phyloP scores from a whole-genome alignment of 2,797 vertebrate species.

The Sparus aurata region DNA sequence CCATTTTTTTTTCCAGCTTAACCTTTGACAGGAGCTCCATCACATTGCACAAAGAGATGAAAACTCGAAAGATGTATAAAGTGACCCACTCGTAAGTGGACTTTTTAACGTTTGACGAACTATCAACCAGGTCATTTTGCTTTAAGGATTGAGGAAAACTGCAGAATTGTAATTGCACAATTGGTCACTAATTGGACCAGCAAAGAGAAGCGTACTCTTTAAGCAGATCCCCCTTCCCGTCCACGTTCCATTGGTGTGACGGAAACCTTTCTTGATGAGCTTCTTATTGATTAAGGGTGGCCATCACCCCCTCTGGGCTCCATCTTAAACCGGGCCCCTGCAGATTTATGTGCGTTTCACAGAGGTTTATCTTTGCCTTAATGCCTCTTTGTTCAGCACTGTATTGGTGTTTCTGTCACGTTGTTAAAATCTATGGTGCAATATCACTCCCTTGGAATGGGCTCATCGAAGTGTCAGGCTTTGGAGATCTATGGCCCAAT shows the following conservation, averaged over 20 bases:
- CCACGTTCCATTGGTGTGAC: slow-evolving; percentile 59
- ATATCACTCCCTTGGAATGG: slow-evolving; percentile 83
- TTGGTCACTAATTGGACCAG: slow-evolving; percentile 34
- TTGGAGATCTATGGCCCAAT: slow-evolving; percentile 81
- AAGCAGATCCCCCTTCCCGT: slow-evolving; percentile 45
- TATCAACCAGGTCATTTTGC: neutral
- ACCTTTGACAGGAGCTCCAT: neutral
- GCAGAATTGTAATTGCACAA: neutral
- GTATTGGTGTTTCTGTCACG: slow-evolving; percentile 86
- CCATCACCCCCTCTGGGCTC: slow-evolving; percentile 72
- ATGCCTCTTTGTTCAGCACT: slow-evolving; percentile 83
- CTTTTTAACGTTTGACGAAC: slow-evolving; percentile 15
- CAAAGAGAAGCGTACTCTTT: slow-evolving; percentile 46
- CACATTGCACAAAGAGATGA: neutral
- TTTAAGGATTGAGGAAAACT: neutral
- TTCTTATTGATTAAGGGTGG: slow-evolving; percentile 80
- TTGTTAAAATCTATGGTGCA: slow-evolving; percentile 83
- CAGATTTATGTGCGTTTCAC: slow-evolving; percentile 78
- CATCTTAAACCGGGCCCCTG: slow-evolving; percentile 67
- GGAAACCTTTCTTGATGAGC: slow-evolving; percentile 76
- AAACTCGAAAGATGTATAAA: neutral
- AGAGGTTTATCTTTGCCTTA: slow-evolving; percentile 83
- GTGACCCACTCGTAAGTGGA: neutral
- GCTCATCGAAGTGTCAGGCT: slow-evolving; percentile 78
- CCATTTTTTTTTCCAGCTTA: neutral